Percentiles rank a stretch among this genome's conserved stretches.
Conservation (phyloP, 2,113 vertebrate species). For the Rhagologus leucostigma region DNA sequence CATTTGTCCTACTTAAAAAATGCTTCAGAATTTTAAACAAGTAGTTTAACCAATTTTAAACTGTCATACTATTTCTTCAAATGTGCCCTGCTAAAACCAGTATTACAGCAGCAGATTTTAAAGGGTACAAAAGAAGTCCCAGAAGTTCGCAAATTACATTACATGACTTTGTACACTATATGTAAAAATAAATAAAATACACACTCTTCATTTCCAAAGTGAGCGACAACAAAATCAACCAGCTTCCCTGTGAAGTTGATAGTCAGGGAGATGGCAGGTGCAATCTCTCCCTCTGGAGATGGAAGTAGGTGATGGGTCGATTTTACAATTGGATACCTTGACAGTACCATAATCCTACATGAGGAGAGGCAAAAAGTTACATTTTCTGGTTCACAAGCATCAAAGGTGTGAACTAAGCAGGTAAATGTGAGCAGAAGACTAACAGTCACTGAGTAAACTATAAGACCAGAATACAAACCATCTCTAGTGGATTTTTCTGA, state of each 20-base stretch:
- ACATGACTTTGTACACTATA: neutral
- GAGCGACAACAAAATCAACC: conserved; percentile 74
- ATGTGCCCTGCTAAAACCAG: neutral
- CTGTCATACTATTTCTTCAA: neutral
- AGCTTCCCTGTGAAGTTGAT: conserved; percentile 61
- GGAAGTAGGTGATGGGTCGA: conserved; percentile 76
- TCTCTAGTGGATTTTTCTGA: neutral
- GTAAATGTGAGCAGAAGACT: neutral
- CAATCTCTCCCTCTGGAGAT: conserved; percentile 75
- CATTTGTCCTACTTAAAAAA: neutral
- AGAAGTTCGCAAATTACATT: neutral
- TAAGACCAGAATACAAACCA: neutral
- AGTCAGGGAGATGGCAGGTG: conserved; percentile 74
- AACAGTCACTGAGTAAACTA: neutral
- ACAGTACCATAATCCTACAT: conserved; percentile 70
- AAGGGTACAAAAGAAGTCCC: neutral
- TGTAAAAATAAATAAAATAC: conserved; percentile 1
- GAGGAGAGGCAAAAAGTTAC: neutral
- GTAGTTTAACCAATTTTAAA: neutral
- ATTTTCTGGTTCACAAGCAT: neutral
- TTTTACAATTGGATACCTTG: conserved; percentile 71
- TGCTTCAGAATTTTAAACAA: neutral
- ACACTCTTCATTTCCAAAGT: conserved; percentile 77
- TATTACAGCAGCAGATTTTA: neutral
- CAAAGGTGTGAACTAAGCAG: neutral